Conservation (phyloP, 2,797 vertebrate species). For the Intellagama lesueurii region DNA sequence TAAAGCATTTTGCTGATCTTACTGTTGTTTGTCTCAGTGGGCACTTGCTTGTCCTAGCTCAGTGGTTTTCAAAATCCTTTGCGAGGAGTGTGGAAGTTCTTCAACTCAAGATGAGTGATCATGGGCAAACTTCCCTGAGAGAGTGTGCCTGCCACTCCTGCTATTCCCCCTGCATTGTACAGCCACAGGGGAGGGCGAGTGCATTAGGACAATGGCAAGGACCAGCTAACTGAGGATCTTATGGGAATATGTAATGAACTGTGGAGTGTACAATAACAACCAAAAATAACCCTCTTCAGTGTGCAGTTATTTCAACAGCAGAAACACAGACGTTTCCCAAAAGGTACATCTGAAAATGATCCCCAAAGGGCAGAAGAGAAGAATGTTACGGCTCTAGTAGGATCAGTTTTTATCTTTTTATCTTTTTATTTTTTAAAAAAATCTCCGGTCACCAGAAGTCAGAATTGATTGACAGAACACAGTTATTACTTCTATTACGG, state of each 20-base stretch:
- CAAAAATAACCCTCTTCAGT: neutral
- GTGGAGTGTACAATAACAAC: neutral
- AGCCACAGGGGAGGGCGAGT: neutral
- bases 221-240: too few relatives aligned
- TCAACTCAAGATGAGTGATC: neutral
- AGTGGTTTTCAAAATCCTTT: neutral
- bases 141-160: neutral
- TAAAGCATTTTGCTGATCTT: conserved; percentile 30
- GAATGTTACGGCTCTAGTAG: neutral
- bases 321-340: neutral
- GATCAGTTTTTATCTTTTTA: neutral
- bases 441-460: too few relatives aligned
- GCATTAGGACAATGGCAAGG: too few relatives aligned
- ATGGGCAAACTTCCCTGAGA: neutral
- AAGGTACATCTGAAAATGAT: neutral
- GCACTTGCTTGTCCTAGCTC: neutral
- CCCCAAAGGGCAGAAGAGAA: neutral
- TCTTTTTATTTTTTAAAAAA: too few relatives aligned
- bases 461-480: too few relatives aligned
- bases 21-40: neutral
- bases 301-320: neutral
- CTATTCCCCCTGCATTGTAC: neutral
- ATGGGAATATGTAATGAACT: neutral
- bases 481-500: too few relatives aligned
- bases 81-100: neutral